Conservation (phyloP, 2,113 vertebrate genomes). For the Actinemys pallida region DNA sequence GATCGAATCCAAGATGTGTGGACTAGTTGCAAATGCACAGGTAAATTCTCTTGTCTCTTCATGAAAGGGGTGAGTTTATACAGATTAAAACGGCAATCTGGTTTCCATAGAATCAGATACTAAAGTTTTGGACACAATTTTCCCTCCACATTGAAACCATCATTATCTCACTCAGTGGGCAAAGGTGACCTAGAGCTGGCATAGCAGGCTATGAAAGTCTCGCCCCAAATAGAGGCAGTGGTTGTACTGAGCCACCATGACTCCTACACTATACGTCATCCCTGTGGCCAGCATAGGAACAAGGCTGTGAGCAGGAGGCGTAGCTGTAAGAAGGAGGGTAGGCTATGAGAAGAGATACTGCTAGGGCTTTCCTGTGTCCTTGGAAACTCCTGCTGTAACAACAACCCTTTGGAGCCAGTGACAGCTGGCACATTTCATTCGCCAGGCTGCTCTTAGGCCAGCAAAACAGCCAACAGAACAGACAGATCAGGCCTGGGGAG, state of each 20-base stretch:
- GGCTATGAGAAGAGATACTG: background rate
- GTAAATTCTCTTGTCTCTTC: background rate
- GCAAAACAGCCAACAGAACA: rapidly evolving
- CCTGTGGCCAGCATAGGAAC: background rate
- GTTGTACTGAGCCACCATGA: background rate
- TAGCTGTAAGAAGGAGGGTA: background rate
- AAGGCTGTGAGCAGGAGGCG: background rate
- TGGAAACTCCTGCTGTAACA: background rate
- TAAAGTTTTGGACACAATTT: background rate
- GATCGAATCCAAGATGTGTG: background rate
- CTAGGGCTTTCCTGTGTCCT: background rate
- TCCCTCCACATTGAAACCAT: background rate
- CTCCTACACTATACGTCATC: background rate
- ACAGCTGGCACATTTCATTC: background rate
- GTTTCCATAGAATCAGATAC: constrained; percentile 4
- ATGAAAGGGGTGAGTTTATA: background rate
- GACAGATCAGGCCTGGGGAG: rapidly evolving
- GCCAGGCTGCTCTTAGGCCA: background rate
- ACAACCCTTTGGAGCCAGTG: background rate
- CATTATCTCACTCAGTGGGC: background rate
- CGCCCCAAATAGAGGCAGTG: background rate
- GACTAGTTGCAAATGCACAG: background rate
- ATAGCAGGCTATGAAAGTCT: rapidly evolving
- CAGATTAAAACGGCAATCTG: background rate
- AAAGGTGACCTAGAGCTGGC: background rate